A percentile compares a stretch with the other conserved stretches of the same genome.
These are phyloP conservation scores for Chrysogorgia sp. DNA, from an alignment of 92 coral and sea anemone genomes.

Conservation along the genomic window DNA sequence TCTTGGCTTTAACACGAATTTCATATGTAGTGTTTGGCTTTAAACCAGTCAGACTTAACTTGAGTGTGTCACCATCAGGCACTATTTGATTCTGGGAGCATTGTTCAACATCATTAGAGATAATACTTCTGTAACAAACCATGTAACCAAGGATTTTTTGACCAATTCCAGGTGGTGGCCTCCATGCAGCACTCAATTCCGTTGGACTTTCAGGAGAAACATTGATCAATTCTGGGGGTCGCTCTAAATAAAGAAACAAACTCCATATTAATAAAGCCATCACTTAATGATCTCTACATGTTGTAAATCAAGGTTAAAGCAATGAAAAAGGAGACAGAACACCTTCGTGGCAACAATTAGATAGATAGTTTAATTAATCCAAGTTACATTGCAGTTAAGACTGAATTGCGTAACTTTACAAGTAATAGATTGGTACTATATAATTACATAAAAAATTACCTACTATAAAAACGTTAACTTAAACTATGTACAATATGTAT, in stretches of 20 bases:
- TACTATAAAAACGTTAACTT: no score
- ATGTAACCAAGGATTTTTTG: not conserved
- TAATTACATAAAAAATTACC: no score
- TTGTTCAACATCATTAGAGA: not conserved
- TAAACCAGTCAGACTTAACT: constrained; percentile 39
- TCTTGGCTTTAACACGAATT: constrained; percentile 65
- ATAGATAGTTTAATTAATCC: no score
- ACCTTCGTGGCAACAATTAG: no score
- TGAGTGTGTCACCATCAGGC: constrained; percentile 5
- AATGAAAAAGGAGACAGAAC: no score
- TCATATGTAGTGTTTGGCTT: constrained; percentile 53
- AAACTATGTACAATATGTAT: no score
- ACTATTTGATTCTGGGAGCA: not conserved
- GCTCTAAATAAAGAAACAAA: not conserved
- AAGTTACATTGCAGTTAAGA: no score
- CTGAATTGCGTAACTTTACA: no score
- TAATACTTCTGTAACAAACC: constrained; percentile 22
- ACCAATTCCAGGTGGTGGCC: constrained; percentile 9
- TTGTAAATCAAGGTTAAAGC: no score
- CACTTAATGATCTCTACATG: no score
- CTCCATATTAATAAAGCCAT: not conserved
- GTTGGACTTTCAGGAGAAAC: constrained; percentile 27
- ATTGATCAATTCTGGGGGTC: not conserved
- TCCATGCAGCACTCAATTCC: constrained; percentile 24
- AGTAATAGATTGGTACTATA: no score